Base-by-base conservation (phyloP, 2,113 vertebrate genomes). In the Anarrhichthys ocellatus region DNA sequence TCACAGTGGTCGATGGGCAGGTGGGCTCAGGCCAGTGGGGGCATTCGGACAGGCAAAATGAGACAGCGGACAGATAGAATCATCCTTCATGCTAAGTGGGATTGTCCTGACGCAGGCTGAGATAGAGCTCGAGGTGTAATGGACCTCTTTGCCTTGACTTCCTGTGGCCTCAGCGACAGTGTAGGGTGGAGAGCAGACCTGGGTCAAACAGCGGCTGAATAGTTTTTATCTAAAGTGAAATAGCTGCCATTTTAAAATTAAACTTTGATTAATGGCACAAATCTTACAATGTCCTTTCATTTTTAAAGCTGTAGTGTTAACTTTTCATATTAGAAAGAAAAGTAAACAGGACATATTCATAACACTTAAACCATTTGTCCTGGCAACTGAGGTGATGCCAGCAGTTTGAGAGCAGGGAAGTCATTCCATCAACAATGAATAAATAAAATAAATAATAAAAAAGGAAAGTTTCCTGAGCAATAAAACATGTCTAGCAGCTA, bases 121-220 rank as follows among this genome's bases (percentile, higher is more conserved):
- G 92, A 94, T 91, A 92, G 93, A 91, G 89, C 90, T 80, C 34
- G 80, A 83, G 86, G 72, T 91, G 88, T 93, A 92, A 94, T 94
- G 82, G 93, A 85, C 90, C 92, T 83, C 76, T 93, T 94, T 91
- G 93, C 93, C 93, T 94, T 94, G 93, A 93, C 93, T 94, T 89
- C 69, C 79, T 87, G 63, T 91, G 90, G 88, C 91, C 91, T 88
- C 88, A 79, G 72, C 42, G 62, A 81, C 81, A 70, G 82, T 63
- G 58, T 76, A 24, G 76, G 78, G 29, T 82, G 73, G 80, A 91
- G 80, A 80, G 79, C 61, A 77, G 89, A 87, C 88, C 74, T 62
- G 82, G 91, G 91, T 94, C 93, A 93, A 88, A 81, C 80, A 86
- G 70, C 70, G 36, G 78, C 81, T 89, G 83, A 90, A 87, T 68